Conservation (phyloP, 92 coral and sea anemone genomes). For the Umimayanthus kanabou region DNA sequence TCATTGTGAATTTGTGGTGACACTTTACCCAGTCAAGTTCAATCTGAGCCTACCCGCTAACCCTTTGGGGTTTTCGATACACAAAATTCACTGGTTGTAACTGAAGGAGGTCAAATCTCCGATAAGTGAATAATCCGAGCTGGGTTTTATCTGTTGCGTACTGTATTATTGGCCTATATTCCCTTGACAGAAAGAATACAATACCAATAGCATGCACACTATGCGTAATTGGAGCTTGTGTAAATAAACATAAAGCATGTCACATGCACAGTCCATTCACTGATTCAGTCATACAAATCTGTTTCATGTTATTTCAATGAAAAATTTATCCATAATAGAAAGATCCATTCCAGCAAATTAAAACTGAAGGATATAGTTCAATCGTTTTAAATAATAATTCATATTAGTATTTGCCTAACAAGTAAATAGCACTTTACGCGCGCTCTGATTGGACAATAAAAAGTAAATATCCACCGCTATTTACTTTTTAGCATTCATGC, state of each 20-base stretch:
- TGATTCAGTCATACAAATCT: neutral
- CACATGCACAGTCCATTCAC: slow-evolving; percentile 6
- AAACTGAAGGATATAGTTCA: too few species aligned
- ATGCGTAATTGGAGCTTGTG: slow-evolving; percentile 39
- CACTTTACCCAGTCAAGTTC: neutral
- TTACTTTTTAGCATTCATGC: too few species aligned
- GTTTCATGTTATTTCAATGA: too few species aligned
- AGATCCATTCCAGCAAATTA: too few species aligned
- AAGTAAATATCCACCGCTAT: too few species aligned
- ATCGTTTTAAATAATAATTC: too few species aligned
- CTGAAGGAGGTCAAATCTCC: neutral
- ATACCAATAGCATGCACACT: neutral
- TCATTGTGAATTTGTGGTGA: neutral
- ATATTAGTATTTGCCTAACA: too few species aligned
- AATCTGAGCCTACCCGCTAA: neutral
- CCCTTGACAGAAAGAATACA: neutral
- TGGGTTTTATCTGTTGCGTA: neutral
- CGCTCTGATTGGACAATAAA: too few species aligned
- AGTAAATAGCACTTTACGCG: too few species aligned
- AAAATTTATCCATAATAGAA: too few species aligned
- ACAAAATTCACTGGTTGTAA: neutral
- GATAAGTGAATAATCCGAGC: neutral
- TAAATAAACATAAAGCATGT: slow-evolving; percentile 33
- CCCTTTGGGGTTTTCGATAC: neutral
- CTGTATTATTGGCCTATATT: too few species aligned